A percentile compares a stretch with the other conserved stretches of the same genome.
Conservation (phyloP, 2,797 vertebrate species). For the Coreius guichenoti region DNA sequence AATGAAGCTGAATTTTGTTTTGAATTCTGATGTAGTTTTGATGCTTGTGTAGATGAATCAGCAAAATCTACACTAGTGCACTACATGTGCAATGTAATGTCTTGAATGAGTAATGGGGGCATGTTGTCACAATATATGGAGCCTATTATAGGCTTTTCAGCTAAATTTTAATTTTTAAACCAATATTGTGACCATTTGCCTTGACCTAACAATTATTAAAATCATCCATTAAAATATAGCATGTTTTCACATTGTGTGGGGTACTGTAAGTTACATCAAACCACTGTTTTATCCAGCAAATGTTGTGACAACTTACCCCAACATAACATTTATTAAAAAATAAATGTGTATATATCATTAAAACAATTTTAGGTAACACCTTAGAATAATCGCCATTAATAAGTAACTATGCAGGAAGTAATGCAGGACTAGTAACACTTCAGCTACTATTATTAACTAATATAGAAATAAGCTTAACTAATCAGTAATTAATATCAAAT, state of each 20-base stretch:
- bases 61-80: neutral
- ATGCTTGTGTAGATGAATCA: neutral
- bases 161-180: neutral
- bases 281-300: neutral
- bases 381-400: too few relatives aligned
- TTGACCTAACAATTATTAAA: neutral
- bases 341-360: neutral
- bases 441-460: too few relatives aligned
- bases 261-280: neutral
- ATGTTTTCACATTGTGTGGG: neutral
- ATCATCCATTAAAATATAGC: neutral
- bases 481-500: too few relatives aligned
- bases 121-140: neutral
- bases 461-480: too few relatives aligned
- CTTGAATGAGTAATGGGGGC: neutral
- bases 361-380: neutral
- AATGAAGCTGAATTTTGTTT: neutral
- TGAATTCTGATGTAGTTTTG: neutral
- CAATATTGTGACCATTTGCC: neutral
- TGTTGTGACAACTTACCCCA: neutral
- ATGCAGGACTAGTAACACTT: too few relatives aligned
- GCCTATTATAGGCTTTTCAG: neutral
- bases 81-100: neutral
- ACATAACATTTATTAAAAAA: neutral
- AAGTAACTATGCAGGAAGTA: too few relatives aligned